Base-by-base conservation (phyloP, 1,140 invertebrate species). In the Drosophila oshimai region DNA sequence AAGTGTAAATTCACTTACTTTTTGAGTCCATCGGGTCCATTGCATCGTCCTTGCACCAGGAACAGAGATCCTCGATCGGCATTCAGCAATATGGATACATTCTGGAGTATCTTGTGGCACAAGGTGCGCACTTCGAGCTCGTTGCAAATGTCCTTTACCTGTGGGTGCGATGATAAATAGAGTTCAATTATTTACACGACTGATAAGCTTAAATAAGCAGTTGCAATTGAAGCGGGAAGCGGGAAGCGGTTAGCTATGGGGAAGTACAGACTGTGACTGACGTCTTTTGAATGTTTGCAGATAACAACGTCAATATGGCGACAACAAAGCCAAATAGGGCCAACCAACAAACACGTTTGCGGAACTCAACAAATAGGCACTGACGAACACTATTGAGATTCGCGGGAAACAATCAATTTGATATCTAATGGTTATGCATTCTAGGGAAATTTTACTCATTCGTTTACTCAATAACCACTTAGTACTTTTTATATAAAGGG, bases 51-150 rank as follows among this genome's bases (percentile, higher is more conserved):
- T 86, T 98, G 96, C 1, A 99, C 97, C 34, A 99, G 93, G 92
- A 99, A 99, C 75, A 99, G 91, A 0, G 97, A 99, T 33, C 97
- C 97, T 17, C 97, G 92, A 92, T 99, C 98, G 0, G 98, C 97
- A 84, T 97, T 96, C 45, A 98, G 92, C 4, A 99, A 92, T 46
- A 98, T 96, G 74, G 96, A 96, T 13, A 99, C 97, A 89, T 99
- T 99, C 91, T 98, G 97, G 17, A 99, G 93, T 83, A 99, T 99
- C 92, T 99, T 99, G 92, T 98, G 97, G 90, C 97, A 98, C 67
- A 99, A 91, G 10, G 96, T 97, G 54, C 96, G 94, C 13, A 99
- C 95, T 81, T 99, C 98, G 78, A 99, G 91, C 90, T 99, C 98
- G 91, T 98, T 98, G 92, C 97, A 99, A 79, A 99, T 98, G 91